Conservation (phyloP, 2,888 invertebrate genomes). For the Perizoma flavofasciatum region DNA sequence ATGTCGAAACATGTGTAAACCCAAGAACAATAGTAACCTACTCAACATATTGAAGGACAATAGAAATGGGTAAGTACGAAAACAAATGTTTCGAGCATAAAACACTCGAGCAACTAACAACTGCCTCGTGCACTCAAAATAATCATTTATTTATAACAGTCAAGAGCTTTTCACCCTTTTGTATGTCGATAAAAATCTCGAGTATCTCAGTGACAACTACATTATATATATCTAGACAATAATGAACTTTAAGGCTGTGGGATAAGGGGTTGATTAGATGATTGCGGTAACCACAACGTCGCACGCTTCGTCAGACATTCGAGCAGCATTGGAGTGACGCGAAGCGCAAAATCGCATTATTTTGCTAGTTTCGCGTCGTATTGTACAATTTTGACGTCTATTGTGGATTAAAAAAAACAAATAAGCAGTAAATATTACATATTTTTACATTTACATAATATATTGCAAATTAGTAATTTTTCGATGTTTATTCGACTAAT, state of each 20-base stretch:
- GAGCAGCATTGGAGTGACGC: slow-evolving; percentile 30
- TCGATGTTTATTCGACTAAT: not conserved
- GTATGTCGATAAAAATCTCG: slow-evolving; percentile 34
- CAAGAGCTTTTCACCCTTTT: slow-evolving; percentile 45
- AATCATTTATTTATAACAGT: slow-evolving; percentile 45
- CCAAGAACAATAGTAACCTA: slow-evolving; percentile 5
- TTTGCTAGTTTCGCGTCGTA: slow-evolving; percentile 40
- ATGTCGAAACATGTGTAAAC: no score
- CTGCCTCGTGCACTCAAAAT: slow-evolving; percentile 36
- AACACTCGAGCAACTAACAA: slow-evolving; percentile 31
- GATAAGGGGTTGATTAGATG: slow-evolving; percentile 22
- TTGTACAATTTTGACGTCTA: slow-evolving; percentile 33
- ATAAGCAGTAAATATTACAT: slow-evolving; percentile 1
- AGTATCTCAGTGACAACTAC: slow-evolving; percentile 31
- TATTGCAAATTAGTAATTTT: no score
- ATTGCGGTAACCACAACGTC: slow-evolving; percentile 23
- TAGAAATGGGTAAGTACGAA: slow-evolving; percentile 30
- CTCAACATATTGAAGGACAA: slow-evolving; percentile 22
- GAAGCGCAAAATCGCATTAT: slow-evolving; percentile 44
- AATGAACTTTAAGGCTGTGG: slow-evolving; percentile 26
- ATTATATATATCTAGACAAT: slow-evolving; percentile 18
- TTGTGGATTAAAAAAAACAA: slow-evolving; percentile 7
- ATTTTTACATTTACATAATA: not conserved
- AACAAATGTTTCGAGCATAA: slow-evolving; percentile 33
- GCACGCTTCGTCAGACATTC: slow-evolving; percentile 26